phyloP scores from a whole-genome alignment of 2,888 invertebrate genomes.

The Melieria omissa region DNA sequence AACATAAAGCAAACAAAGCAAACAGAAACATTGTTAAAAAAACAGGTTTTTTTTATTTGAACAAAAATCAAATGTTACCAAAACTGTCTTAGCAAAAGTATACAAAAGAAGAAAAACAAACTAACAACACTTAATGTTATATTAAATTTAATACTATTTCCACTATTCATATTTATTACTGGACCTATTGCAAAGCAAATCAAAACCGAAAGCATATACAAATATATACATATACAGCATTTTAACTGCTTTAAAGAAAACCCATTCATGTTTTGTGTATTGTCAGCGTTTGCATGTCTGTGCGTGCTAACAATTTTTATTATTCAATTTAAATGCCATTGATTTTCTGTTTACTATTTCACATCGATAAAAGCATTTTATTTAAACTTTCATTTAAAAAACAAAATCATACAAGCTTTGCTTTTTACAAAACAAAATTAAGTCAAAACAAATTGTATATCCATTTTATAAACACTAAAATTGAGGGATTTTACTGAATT shows the following conservation, averaged over 20 bases:
- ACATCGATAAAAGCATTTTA: not conserved
- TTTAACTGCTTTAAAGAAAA: not conserved
- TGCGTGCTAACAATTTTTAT: not conserved
- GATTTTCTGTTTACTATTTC: not conserved
- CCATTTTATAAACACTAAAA: not conserved
- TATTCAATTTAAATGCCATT: too few species aligned
- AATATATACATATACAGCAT: not conserved
- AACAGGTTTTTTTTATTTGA: conserved; percentile 21
- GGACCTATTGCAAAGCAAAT: not conserved
- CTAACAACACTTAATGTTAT: not conserved
- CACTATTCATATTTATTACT: not conserved
- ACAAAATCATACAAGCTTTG: not conserved
- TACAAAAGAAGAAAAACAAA: not conserved
- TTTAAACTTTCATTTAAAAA: not conserved
- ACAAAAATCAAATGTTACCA: conserved; percentile 1
- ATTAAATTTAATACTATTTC: conserved; percentile 3
- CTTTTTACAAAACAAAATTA: not conserved
- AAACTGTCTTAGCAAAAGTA: not conserved
- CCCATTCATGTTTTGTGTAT: not conserved
- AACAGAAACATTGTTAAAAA: conserved; percentile 19
- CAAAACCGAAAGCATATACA: not conserved
- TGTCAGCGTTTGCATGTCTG: not conserved
- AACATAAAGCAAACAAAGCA: not conserved
- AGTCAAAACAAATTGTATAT: not conserved
- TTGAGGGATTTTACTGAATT: not conserved